phyloP scores from a whole-genome alignment of 2,113 vertebrate species.

The Lipotes vexillifer region DNA sequence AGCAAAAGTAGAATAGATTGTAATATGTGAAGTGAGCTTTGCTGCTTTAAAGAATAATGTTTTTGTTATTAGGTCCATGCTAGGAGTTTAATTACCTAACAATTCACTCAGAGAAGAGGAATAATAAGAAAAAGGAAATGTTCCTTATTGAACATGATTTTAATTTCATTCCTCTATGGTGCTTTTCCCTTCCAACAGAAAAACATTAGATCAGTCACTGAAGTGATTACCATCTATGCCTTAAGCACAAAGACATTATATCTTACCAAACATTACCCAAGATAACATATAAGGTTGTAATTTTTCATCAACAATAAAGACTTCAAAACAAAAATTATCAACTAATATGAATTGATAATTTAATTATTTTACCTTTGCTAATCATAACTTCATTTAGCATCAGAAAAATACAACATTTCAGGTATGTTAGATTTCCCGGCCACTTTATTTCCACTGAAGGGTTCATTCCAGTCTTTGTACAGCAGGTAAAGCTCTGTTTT shows the following conservation, averaged over 20 bases:
- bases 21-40: neutral
- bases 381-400: neutral
- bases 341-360: neutral
- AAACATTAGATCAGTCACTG: constrained; percentile 20
- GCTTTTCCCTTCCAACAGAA: neutral
- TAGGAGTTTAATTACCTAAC: neutral
- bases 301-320: constrained; percentile 63
- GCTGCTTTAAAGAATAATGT: neutral
- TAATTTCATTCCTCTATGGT: neutral
- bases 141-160: neutral
- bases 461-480: neutral
- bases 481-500: neutral
- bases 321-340: neutral
- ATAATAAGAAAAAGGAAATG: neutral
- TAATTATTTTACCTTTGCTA: neutral
- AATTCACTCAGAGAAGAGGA: neutral
- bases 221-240: constrained; percentile 3
- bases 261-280: neutral
- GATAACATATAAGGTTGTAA: neutral
- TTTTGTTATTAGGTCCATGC: neutral
- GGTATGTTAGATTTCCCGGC: neutral
- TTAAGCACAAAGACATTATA: constrained; percentile 15
- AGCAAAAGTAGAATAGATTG: neutral
- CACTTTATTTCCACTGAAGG: neutral
- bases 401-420: neutral